Conservation (phyloP, 2,888 invertebrate genomes). For the Tineola bisselliella region DNA sequence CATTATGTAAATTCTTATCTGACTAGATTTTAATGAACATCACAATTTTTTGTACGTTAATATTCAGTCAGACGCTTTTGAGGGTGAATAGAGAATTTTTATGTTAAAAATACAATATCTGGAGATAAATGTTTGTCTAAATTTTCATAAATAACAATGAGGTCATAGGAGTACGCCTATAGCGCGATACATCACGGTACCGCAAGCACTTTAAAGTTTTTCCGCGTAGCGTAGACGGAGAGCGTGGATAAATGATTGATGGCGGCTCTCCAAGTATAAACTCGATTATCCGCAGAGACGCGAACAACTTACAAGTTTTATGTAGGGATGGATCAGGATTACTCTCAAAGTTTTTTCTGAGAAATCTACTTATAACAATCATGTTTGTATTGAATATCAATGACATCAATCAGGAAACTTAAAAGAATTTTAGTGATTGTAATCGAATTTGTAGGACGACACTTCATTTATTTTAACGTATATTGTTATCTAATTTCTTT, state of each 20-base stretch:
- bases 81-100: too few species aligned
- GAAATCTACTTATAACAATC: constrained; percentile 61
- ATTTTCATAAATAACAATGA: constrained; percentile 15
- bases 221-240: constrained; percentile 35
- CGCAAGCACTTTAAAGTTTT: constrained; percentile 61
- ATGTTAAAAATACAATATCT: neutral
- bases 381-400: constrained; percentile 60
- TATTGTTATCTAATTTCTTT: neutral
- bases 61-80: too few species aligned
- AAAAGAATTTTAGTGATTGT: neutral
- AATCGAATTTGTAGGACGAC: neutral
- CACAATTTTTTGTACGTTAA: too few species aligned
- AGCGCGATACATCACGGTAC: constrained; percentile 47
- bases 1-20: neutral
- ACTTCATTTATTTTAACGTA: neutral
- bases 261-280: constrained; percentile 65
- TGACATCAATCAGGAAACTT: constrained; percentile 17
- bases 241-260: constrained; percentile 65
- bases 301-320: constrained; percentile 68
- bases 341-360: constrained; percentile 54
- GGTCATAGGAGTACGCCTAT: constrained; percentile 27
- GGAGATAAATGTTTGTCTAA: neutral
- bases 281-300: constrained; percentile 67
- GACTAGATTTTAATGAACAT: too few species aligned
- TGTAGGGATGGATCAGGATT: constrained; percentile 68